Base-by-base conservation (phyloP, 2,888 invertebrate genomes). In the Tipula lateralis region DNA sequence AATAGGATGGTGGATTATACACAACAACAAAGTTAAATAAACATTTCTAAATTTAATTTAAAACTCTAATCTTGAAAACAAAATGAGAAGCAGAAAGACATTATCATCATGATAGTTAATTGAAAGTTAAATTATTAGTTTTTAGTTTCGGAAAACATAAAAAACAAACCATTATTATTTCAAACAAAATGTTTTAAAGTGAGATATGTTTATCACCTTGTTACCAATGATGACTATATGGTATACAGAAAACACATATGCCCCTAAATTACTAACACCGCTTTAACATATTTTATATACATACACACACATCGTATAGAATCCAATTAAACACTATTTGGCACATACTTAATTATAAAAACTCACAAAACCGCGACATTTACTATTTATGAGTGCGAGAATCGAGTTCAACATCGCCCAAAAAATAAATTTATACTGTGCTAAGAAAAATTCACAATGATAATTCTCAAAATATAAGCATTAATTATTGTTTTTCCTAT, bases 31-130 rank as follows among this genome's bases (percentile, higher is more conserved):
- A 24, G 7, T 66, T 66, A 66, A 66, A 66, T 66, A 66, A 66
- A 66, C 66, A 66, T 66, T 66, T 66, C 66, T 66, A 66, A 24
- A 66, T 44, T 44, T 44, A 66, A 66, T 2, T 24, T 66, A 24
- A 66, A 24, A 66, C 66, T 66, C 24, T 66, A 66, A 66, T 66
- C 66, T 66, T 24, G 24, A 66, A 19, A 50, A 50, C 16, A 50
- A 50, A 66, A 66, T 66, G 66, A 66, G 24, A 66, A 66, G 66
- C 66, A 66, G 66, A 66, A 66, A 66, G 66, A 66, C 66, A 66
- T 66, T 66, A 66, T 66, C 50, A 50, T 50, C 66, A 66, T 66
- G 66, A 66, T 66, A 66, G 66, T 24, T 66, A 66, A 66, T 66
- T 66, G 66, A 66, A 66, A 24, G 19, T 24, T 66, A 66, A 66